These are phyloP conservation scores for Holothuria leucospilota DNA, from an alignment of 53 echinoderm and acorn worm genomes.

Conservation along the genomic window DNA sequence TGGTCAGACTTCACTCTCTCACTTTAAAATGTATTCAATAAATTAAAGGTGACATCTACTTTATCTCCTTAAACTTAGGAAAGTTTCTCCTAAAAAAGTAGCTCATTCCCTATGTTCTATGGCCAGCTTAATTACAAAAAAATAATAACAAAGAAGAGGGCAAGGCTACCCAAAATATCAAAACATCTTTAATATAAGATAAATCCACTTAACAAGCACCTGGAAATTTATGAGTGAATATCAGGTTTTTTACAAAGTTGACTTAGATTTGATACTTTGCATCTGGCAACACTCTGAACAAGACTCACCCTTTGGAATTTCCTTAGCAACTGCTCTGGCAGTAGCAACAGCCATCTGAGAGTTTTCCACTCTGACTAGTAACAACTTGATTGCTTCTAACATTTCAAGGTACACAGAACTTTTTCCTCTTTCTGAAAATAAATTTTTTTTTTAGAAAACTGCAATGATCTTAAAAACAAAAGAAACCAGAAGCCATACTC, in stretches of 20 bases:
- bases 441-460: background rate
- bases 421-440: conserved; percentile 48
- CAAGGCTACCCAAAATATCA: background rate
- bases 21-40: too few relatives aligned
- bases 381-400: conserved; percentile 71
- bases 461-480: too few relatives aligned
- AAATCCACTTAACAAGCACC: too few relatives aligned
- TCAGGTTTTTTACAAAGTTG: background rate
- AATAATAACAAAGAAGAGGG: background rate
- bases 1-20: too few relatives aligned
- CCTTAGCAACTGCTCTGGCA: conserved; percentile 82
- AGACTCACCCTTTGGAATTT: conserved; percentile 77
- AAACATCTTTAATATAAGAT: background rate
- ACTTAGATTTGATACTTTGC: too few relatives aligned
- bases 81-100: too few relatives aligned
- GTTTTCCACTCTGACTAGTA: conserved; percentile 73
- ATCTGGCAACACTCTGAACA: background rate
- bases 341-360: conserved; percentile 90
- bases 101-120: too few relatives aligned
- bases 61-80: too few relatives aligned
- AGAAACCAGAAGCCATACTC: too few relatives aligned
- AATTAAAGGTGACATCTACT: too few relatives aligned
- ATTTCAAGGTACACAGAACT: conserved; percentile 73
- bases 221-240: background rate
- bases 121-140: background rate